Evolutionary conservation across 2,888 invertebrate species (phyloP), one percentile per base, ranked within the genome.

Genomic region (Eupsilia transversa): DNA sequence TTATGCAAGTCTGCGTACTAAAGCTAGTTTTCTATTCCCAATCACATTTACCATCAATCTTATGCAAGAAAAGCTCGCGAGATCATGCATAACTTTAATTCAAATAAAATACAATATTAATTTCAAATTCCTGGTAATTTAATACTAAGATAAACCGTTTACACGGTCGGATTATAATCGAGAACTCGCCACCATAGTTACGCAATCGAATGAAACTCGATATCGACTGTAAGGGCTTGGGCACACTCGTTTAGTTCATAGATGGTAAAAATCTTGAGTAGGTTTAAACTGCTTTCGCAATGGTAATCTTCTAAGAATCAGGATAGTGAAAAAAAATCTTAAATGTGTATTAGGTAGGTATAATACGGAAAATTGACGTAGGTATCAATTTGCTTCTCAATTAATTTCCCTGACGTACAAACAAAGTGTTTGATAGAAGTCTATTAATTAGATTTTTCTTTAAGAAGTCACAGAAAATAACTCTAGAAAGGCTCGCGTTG

Each of bases 141-240:
- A 76, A 80, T 77, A 77, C 69, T 57, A 72, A 74, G 78, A 70
- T 75, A 75, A 83, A 81, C 46, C 73, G 71, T 86, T 86, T 84
- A 82, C 59, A 75, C 79, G 78, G 63, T 79, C 41, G 73, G 86
- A 82, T 84, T 78, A 79, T 86, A 86, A 86, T 86, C 83, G 87
- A 80, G 80, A 80, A 76, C 79, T 80, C 72, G 77, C 84, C 74
- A 83, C 84, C 63, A 54, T 68, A 27, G 73, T 87, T 87, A 84
- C 81, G 83, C 56, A 87, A 87, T 82, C 80, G 74, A 82, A 86
- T 83, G 77, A 74, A 87, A 87, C 86, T 86, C 74, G 80, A 86
- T 86, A 79, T 63, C 71, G 67, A 77, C 72, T 61, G 12, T 77
- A 66, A 81, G 23, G 83, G 69, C 46, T 38, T 38, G 68, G 49